Evolutionary conservation across 2,888 invertebrate genomes (phyloP).

Genomic region (Heliconius ethilla): DNA sequence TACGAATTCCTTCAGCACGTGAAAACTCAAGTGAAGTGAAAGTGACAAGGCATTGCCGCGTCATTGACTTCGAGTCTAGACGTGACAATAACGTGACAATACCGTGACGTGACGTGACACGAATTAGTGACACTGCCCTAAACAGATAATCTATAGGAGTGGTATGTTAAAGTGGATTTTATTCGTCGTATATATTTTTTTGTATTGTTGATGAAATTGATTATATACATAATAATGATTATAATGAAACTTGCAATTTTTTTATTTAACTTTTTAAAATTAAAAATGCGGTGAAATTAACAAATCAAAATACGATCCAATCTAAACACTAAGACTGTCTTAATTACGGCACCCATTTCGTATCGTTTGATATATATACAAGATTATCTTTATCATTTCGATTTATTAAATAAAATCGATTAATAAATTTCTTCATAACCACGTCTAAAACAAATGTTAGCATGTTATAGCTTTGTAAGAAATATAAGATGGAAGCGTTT

Average conservation of each 20-base stretch:
- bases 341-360: background rate
- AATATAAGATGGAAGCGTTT: background rate
- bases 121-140: slow-evolving; percentile 60
- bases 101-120: slow-evolving; percentile 19
- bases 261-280: background rate
- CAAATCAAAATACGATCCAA: background rate
- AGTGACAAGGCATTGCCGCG: slow-evolving; percentile 49
- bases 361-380: background rate
- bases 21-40: slow-evolving; percentile 93
- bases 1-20: slow-evolving; percentile 99
- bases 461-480: slow-evolving; percentile 11
- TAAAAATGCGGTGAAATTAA: too few relatives aligned
- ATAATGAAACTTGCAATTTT: background rate
- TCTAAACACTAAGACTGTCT: background rate
- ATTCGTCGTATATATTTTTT: slow-evolving; percentile 10
- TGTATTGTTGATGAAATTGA: background rate
- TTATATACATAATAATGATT: background rate
- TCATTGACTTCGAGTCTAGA: slow-evolving; percentile 29
- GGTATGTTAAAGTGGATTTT: slow-evolving; percentile 20
- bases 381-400: background rate
- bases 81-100: slow-evolving; percentile 45
- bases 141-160: slow-evolving; percentile 34
- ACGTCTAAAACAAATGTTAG: slow-evolving; percentile 20
- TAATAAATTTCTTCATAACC: background rate
- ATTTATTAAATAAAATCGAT: background rate